These are phyloP conservation scores for Dermochelys coriacea DNA, from an alignment of 2,797 vertebrate species.

Conservation along the genomic window DNA sequence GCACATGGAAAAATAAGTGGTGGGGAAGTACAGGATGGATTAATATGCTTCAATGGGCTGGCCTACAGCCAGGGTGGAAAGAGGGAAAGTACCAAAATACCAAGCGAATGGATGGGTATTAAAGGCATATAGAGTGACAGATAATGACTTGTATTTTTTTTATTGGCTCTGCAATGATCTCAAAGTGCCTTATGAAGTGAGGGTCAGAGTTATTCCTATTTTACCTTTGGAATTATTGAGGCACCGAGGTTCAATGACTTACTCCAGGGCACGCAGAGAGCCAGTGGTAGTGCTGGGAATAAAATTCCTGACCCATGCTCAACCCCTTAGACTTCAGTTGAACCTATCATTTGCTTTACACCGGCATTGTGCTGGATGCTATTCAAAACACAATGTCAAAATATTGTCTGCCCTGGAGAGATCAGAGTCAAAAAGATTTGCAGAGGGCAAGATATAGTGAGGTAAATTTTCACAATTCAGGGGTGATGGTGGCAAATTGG, in stretches of 20 bases:
- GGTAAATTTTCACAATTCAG: no score
- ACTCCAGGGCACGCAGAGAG: not conserved
- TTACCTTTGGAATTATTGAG: not conserved
- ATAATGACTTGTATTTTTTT: constrained; percentile 40
- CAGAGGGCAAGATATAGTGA: not conserved
- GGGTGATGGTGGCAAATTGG: no score
- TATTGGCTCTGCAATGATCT: constrained; percentile 15
- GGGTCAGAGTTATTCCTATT: constrained; percentile 21
- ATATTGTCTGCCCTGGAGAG: not conserved
- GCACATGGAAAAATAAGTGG: constrained; percentile 35
- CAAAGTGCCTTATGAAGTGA: constrained; percentile 50
- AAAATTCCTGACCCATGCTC: not conserved
- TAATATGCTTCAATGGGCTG: constrained; percentile 46
- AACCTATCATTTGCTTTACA: not conserved
- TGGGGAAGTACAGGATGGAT: constrained; percentile 46
- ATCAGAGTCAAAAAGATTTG: not conserved
- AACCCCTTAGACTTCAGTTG: not conserved
- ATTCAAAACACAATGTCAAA: not conserved
- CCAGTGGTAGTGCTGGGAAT: not conserved
- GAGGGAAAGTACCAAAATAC: constrained; percentile 66
- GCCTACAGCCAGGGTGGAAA: constrained; percentile 53
- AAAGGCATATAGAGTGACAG: constrained; percentile 48
- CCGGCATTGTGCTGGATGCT: not conserved
- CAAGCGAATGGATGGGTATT: constrained; percentile 50
- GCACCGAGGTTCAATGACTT: fast-evolving